A percentile compares a stretch with the other conserved stretches of the same genome.
phyloP scores from a whole-genome alignment of 2,888 invertebrate species.

The Napeogenes sylphis region DNA sequence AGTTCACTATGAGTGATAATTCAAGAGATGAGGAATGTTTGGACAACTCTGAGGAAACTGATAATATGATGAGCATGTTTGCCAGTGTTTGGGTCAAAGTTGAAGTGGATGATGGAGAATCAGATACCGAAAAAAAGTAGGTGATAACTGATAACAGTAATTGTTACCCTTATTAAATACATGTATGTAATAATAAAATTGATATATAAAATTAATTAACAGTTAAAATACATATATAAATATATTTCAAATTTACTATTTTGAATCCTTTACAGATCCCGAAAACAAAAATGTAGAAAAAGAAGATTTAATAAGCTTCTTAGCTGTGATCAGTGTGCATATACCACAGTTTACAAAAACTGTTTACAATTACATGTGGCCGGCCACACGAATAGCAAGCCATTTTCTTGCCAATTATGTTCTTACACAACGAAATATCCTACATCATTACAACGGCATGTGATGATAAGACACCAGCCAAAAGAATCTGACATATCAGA shows the following conservation, averaged over 20 bases:
- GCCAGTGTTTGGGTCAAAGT: conserved; percentile 59
- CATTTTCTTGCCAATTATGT: conserved; percentile 43
- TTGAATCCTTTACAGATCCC: conserved; percentile 11
- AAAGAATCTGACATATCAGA: conserved; percentile 27
- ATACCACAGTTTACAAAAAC: conserved; percentile 48
- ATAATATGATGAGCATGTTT: conserved; percentile 44
- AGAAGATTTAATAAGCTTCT: conserved; percentile 29
- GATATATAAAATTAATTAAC: too few species aligned
- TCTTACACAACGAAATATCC: conserved; percentile 51
- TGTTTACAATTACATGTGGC: conserved; percentile 46
- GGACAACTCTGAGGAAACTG: conserved; percentile 22
- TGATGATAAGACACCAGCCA: conserved; percentile 43
- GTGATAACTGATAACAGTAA: neutral
- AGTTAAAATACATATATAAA: too few species aligned
- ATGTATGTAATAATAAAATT: too few species aligned
- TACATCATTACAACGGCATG: conserved; percentile 45
- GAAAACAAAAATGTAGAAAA: conserved; percentile 20
- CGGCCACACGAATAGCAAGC: conserved; percentile 43
- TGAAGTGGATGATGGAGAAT: conserved; percentile 37
- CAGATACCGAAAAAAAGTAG: conserved; percentile 6
- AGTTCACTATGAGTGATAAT: neutral
- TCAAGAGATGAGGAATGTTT: conserved; percentile 10
- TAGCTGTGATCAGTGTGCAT: conserved; percentile 47
- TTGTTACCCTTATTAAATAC: too few species aligned
- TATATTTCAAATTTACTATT: too few species aligned